Conservation (phyloP, 2,113 vertebrate genomes). For the Telmatochromis sp. region DNA sequence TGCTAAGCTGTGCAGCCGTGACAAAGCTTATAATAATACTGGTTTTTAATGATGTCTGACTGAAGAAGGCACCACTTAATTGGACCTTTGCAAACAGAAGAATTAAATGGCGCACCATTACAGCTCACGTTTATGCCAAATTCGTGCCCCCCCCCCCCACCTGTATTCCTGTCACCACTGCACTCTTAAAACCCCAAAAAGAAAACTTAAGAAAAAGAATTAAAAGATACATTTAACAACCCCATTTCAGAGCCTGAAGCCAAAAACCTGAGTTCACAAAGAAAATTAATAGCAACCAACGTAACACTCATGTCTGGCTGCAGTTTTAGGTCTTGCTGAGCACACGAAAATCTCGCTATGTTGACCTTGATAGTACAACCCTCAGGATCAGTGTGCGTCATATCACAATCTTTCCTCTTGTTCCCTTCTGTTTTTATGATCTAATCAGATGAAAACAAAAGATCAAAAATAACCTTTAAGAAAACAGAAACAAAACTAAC, state of each 20-base stretch:
- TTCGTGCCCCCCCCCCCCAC: not conserved
- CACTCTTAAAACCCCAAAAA: not conserved
- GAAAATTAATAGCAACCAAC: not conserved
- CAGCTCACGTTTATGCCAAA: not conserved
- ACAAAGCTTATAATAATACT: not conserved
- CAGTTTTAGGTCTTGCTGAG: not conserved
- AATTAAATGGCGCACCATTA: not conserved
- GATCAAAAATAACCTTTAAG: not conserved
- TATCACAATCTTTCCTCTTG: not conserved
- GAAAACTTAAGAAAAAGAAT: not conserved
- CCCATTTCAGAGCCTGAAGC: not conserved
- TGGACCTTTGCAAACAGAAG: not conserved
- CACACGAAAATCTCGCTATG: not conserved
- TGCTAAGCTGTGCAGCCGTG: not conserved
- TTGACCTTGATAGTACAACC: not conserved
- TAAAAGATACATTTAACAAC: not conserved
- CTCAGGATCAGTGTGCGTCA: not conserved
- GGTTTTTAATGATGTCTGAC: not conserved
- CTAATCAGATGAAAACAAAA: not conserved
- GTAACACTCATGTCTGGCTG: not conserved
- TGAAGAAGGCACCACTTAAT: not conserved
- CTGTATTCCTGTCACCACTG: fast-evolving
- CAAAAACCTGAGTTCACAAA: not conserved
- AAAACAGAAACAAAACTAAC: not conserved
- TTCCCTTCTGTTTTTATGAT: not conserved